Conservation (phyloP, 1,140 invertebrate species). For the Cyrtorhinus lividipennis region DNA sequence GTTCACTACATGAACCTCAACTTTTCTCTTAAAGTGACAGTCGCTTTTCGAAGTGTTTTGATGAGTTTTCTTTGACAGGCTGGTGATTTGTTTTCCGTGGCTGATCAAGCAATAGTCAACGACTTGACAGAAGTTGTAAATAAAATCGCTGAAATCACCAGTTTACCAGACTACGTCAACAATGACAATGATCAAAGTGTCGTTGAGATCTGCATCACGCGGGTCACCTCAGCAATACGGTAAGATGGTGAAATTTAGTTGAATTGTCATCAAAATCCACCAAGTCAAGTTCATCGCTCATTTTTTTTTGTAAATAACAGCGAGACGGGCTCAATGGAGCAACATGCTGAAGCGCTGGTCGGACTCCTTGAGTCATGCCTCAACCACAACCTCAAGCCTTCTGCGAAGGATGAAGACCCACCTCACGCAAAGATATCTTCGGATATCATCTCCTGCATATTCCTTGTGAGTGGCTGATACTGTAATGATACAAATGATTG, state of each 20-base stretch:
- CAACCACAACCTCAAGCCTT: slow-evolving; percentile 70
- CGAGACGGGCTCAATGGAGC: slow-evolving; percentile 73
- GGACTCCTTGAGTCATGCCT: slow-evolving; percentile 71
- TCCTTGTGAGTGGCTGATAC: slow-evolving; percentile 69
- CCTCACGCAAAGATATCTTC: slow-evolving; percentile 91
- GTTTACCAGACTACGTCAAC: slow-evolving; percentile 59
- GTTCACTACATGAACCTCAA: too few relatives aligned
- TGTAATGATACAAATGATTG: too few relatives aligned
- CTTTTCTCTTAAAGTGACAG: too few relatives aligned
- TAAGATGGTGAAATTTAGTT: too few relatives aligned
- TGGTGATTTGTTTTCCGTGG: slow-evolving; percentile 77
- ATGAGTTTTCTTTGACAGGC: slow-evolving; percentile 45
- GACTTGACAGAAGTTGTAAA: slow-evolving; percentile 70
- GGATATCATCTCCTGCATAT: slow-evolving; percentile 85
- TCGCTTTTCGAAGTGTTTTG: too few relatives aligned
- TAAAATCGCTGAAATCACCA: slow-evolving; percentile 61
- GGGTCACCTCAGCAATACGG: slow-evolving; percentile 72
- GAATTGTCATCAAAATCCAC: too few relatives aligned
- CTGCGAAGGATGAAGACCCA: slow-evolving; percentile 66
- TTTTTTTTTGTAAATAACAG: too few relatives aligned
- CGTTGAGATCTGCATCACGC: slow-evolving; percentile 81
- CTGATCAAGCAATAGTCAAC: slow-evolving; percentile 69
- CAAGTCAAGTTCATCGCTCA: too few relatives aligned
- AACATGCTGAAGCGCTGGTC: slow-evolving; percentile 67
- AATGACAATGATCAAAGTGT: slow-evolving; percentile 86